Percentiles rank a stretch among this genome's conserved stretches.
Conservation (phyloP, 2,888 invertebrate species). For the Acutogordius australiensis region DNA sequence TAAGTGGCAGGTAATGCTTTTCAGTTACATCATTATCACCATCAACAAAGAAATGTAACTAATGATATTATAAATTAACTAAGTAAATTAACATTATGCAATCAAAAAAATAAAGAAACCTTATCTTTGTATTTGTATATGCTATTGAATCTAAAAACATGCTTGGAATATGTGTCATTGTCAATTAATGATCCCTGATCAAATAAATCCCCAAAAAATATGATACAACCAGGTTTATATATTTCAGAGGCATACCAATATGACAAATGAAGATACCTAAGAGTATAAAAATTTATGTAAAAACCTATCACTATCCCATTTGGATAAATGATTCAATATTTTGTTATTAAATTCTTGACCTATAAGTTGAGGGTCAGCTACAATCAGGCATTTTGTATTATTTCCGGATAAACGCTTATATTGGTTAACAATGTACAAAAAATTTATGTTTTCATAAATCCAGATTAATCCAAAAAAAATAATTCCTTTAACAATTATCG, state of each 20-base stretch:
- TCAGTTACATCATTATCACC: slow-evolving; percentile 2
- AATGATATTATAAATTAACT: neutral
- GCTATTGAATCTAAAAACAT: neutral
- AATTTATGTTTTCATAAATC: too few species aligned
- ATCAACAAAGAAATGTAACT: neutral
- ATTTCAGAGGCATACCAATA: slow-evolving; percentile 2
- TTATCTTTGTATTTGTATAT: too few species aligned
- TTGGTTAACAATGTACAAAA: too few species aligned
- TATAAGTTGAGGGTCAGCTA: slow-evolving; percentile 9
- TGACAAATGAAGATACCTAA: neutral
- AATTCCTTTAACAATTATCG: too few species aligned
- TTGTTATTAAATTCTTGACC: slow-evolving; percentile 2
- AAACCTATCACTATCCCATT: slow-evolving; percentile 9
- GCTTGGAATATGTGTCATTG: neutral
- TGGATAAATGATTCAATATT: neutral
- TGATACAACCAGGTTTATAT: neutral
- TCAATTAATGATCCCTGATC: slow-evolving; percentile 4
- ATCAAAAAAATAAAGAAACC: too few species aligned
- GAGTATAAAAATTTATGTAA: neutral
- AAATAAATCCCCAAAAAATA: neutral
- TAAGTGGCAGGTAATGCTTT: neutral
- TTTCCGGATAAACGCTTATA: too few species aligned
- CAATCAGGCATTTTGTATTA: too few species aligned
- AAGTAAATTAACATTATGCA: too few species aligned
- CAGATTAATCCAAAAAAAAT: too few species aligned